Conservation (phyloP, 1,140 invertebrate species). For the Heliothis virescens region DNA sequence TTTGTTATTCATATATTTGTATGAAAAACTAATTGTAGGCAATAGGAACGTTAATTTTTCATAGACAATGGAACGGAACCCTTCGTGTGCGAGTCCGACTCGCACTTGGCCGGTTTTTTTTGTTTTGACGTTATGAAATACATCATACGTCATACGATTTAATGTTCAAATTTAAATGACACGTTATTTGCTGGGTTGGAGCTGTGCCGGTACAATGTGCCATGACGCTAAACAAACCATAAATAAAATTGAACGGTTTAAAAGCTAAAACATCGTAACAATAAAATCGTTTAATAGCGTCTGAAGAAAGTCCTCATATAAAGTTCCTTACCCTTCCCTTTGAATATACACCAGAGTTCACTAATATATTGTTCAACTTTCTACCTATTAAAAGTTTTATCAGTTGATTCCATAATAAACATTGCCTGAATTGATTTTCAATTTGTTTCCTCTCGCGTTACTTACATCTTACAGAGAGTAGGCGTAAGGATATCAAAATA, state of each 20-base stretch:
- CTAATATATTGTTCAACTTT: neutral
- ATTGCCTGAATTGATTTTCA: neutral
- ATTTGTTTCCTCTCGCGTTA: neutral
- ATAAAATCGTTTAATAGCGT: slow-evolving; percentile 4
- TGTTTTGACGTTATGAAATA: too few species aligned
- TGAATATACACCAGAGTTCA: slow-evolving; percentile 12
- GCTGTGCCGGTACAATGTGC: too few species aligned
- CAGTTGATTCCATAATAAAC: neutral
- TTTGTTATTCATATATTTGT: too few species aligned
- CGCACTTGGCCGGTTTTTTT: too few species aligned
- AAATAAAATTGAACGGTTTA: neutral
- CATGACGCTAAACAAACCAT: neutral
- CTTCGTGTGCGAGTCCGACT: too few species aligned
- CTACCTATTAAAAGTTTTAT: slow-evolving; percentile 22
- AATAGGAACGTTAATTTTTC: too few species aligned
- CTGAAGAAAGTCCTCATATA: neutral
- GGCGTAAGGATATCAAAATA: too few species aligned
- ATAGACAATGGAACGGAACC: too few species aligned
- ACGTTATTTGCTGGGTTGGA: too few species aligned
- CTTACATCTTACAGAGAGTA: neutral
- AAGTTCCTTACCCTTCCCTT: neutral
- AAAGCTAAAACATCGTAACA: neutral
- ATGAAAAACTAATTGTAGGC: too few species aligned
- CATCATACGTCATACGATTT: too few species aligned
- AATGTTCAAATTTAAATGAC: too few species aligned